Evolutionary conservation across 1,140 invertebrate genomes (phyloP).

Genomic region (Parasteatoda tepidariorum): DNA sequence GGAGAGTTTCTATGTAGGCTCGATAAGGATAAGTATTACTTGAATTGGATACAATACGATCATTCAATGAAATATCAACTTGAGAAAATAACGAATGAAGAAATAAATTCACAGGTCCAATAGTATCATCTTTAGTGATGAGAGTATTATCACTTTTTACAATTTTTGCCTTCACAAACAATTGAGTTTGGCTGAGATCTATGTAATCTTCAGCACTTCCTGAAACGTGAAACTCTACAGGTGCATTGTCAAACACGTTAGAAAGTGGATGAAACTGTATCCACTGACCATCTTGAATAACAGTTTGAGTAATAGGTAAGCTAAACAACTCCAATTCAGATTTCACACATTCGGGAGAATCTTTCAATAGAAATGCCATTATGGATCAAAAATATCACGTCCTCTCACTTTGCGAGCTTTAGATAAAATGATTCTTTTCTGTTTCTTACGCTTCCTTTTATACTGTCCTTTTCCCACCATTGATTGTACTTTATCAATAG

Average conservation of each 20-base stretch:
- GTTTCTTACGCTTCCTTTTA: too few species aligned
- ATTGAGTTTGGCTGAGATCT: constrained; percentile 4
- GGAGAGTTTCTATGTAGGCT: neutral
- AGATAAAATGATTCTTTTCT: too few species aligned
- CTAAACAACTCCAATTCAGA: constrained; percentile 45
- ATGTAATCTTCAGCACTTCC: constrained; percentile 20
- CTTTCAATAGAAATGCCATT: constrained; percentile 19
- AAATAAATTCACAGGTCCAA: too few species aligned
- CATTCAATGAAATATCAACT: too few species aligned
- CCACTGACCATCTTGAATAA: constrained; percentile 14
- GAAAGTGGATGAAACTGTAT: constrained; percentile 26
- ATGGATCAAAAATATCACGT: constrained; percentile 8
- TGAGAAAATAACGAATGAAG: constrained; percentile 8
- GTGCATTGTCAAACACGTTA: too few species aligned
- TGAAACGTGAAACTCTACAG: constrained; percentile 10
- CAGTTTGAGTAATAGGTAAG: constrained; percentile 16
- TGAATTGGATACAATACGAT: too few species aligned
- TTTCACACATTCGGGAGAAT: too few species aligned
- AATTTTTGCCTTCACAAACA: neutral
- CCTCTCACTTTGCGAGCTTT: too few species aligned
- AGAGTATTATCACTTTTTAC: neutral
- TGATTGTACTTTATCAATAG: too few species aligned
- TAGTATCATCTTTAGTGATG: neutral
- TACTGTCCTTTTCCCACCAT: too few species aligned
- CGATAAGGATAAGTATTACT: too few species aligned